Evolutionary conservation across 2,888 invertebrate species (phyloP).

Genomic region (Therioaphis trifolii): DNA sequence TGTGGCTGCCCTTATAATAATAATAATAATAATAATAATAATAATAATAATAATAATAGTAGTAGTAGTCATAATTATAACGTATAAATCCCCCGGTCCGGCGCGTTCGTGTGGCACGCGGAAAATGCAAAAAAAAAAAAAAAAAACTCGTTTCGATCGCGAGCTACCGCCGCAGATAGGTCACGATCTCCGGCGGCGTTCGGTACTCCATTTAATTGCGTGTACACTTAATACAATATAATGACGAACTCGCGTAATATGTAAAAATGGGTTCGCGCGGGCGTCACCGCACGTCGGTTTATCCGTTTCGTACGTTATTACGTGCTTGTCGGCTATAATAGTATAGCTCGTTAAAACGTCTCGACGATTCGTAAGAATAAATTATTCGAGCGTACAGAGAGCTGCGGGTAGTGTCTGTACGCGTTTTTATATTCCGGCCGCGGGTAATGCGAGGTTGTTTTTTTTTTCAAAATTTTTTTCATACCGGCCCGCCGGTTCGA

Average conservation of each 20-base stretch:
- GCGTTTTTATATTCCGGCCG: not conserved
- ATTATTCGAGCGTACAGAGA: too few species aligned
- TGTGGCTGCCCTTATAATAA: too few species aligned
- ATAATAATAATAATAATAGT: too few species aligned
- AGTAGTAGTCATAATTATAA: too few species aligned
- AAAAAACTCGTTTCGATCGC: not conserved
- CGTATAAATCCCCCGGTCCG: not conserved
- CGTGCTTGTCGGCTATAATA: too few species aligned
- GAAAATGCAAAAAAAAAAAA: not conserved
- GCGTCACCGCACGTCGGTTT: not conserved
- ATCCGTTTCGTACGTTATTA: too few species aligned
- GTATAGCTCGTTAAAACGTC: conserved; percentile 12
- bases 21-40: too few species aligned
- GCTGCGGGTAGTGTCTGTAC: too few species aligned
- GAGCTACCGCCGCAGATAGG: not conserved
- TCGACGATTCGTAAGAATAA: too few species aligned
- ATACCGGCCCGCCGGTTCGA: not conserved
- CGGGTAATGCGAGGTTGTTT: not conserved
- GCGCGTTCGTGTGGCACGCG: not conserved
- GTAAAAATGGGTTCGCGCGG: not conserved
- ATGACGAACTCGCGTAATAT: not conserved
- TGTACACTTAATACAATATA: too few species aligned
- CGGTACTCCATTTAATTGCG: too few species aligned
- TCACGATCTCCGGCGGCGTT: conserved; percentile 6
- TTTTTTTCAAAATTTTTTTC: not conserved